Evolutionary conservation across 92 coral and sea anemone species (phyloP).

Genomic region (Actinernus sp.): DNA sequence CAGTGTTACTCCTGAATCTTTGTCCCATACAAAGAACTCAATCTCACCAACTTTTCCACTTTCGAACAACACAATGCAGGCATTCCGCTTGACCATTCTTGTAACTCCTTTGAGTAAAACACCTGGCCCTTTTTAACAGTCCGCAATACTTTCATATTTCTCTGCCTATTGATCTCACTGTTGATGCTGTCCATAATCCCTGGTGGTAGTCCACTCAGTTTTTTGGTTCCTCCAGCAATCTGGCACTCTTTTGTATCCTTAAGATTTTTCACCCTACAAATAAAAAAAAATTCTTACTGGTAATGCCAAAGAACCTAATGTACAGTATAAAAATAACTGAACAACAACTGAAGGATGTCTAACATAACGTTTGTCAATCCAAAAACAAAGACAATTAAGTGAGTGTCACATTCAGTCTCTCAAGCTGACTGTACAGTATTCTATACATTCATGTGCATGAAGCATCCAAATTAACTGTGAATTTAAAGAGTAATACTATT

Average conservation of each 20-base stretch:
- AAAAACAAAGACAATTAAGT: too few relatives aligned
- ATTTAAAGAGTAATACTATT: too few relatives aligned
- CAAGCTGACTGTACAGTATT: too few relatives aligned
- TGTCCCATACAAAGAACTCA: constrained; percentile 38
- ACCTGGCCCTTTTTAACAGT: constrained; percentile 36
- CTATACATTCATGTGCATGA: constrained; percentile 22
- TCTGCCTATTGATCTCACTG: background rate
- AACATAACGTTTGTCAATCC: too few relatives aligned
- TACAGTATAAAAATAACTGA: too few relatives aligned
- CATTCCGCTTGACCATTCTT: constrained; percentile 34
- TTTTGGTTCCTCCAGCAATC: constrained; percentile 37
- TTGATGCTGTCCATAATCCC: constrained; percentile 18
- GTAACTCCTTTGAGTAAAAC: constrained; percentile 12
- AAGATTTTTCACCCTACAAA: constrained; percentile 27
- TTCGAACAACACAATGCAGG: constrained; percentile 10
- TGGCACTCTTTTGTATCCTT: constrained; percentile 22
- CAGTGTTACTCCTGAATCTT: background rate
- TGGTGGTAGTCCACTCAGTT: constrained; percentile 30
- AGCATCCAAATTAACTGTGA: constrained; percentile 13
- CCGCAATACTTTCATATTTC: constrained; percentile 9
- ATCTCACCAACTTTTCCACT: constrained; percentile 43
- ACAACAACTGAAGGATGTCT: too few relatives aligned
- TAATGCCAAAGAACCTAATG: background rate
- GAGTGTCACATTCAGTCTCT: too few relatives aligned
- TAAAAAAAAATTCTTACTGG: background rate